These are phyloP conservation scores for Xylocampa areola DNA, from an alignment of 2,888 invertebrate genomes.

Conservation along the genomic window DNA sequence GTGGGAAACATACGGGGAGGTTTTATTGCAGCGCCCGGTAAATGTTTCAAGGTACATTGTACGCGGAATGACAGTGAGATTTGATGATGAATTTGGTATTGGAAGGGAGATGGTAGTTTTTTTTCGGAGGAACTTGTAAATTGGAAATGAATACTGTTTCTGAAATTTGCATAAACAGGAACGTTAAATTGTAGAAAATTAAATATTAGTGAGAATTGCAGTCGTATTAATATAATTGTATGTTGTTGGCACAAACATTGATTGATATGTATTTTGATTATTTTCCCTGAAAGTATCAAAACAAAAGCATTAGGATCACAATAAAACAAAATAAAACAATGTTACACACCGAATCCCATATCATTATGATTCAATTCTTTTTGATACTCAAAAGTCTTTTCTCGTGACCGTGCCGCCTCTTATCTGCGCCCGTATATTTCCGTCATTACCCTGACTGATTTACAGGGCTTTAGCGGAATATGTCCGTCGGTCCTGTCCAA, in stretches of 20 bases:
- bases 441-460: slow-evolving; percentile 77
- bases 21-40: slow-evolving; percentile 47
- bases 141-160: too few species aligned
- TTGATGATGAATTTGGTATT: not conserved
- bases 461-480: slow-evolving; percentile 78
- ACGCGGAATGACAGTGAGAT: slow-evolving; percentile 18
- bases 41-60: slow-evolving; percentile 32
- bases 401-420: slow-evolving; percentile 30
- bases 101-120: not conserved
- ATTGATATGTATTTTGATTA: too few species aligned
- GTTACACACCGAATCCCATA: not conserved
- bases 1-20: slow-evolving; percentile 74
- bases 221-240: too few species aligned
- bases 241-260: too few species aligned
- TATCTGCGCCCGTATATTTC: slow-evolving; percentile 65
- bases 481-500: slow-evolving; percentile 68
- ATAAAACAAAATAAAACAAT: not conserved
- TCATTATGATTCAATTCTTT: slow-evolving; percentile 18
- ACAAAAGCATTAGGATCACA: not conserved
- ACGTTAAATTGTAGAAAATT: too few species aligned
- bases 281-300: too few species aligned
- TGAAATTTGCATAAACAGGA: too few species aligned
- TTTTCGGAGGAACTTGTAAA: too few species aligned
- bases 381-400: slow-evolving; percentile 6
- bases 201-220: too few species aligned